Base-by-base conservation (phyloP, 2,113 vertebrate genomes). In the Odobenus rosmarus region DNA sequence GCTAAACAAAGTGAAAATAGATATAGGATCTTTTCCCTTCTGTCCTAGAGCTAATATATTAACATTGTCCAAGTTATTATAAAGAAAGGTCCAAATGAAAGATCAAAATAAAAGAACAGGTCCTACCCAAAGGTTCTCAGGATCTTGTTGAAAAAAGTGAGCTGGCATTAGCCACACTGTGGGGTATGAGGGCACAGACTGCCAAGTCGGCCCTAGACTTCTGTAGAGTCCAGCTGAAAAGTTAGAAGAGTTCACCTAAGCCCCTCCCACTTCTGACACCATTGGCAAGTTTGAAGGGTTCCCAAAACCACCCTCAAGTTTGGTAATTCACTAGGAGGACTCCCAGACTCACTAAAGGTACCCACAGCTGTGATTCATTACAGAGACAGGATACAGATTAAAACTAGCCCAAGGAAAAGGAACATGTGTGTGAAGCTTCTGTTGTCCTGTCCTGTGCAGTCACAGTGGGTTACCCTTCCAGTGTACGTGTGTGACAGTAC, bases 1-100 rank as follows among this genome's bases (percentile, higher is more conserved):
- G 36, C 57, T 83, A 39, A 57, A 64, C 28, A 76, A 79, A 72
- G n/a, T 90, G 92, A 23, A 89, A 93, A 92, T 77, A 92, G 71
- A 24, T 64, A 8, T 23, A 89, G 28, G 36, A 9, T 36, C 39
- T 72, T 88, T 69, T 1, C 67, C 26, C 10, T 93, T 94, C 31
- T 95, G 26, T 74, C 9, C 71, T 57, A 39, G 51, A 74, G 39
- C n/a, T 74, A 26, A 2, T 24, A 55, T 69, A 10, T 24, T 39
- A 46, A 33, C 46, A 69, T 28, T 46, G 28, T 26, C 57, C 53
- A 8, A 69, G 51, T 95, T 51, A 24, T 9, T 71, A 0, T 61
- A 49, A 81, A 83, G 46, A 85, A 71, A 74, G 62, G 21, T 72
- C 21, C 18, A 19, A 90, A 61, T 79, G 51, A 90, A 83, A 76